Evolutionary conservation across 2,113 vertebrate genomes (phyloP), one percentile per base, ranked within the genome.

Genomic region (Emberiza fucata): DNA sequence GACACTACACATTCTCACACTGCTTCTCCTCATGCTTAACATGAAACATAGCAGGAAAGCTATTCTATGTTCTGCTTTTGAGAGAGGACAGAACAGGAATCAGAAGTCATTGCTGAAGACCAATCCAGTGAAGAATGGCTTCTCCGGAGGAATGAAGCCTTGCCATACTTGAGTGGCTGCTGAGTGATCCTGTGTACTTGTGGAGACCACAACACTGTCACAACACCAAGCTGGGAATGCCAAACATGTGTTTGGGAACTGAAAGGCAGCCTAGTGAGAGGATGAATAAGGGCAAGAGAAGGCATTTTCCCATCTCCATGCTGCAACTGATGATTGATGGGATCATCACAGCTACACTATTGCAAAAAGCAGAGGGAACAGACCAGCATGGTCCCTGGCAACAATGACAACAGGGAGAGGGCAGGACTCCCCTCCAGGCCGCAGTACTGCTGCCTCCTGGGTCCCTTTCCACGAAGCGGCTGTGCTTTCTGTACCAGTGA

Each of bases 401-500:
- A 13, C 0, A 2, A 28, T 14, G 61, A 14, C 14, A 70, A 23
- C 29, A 61, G 19, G 24, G 22, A 61, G 61, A 75, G 13, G 19
- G 17, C 17, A 40, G 39, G 27, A 10, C 2, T 71, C 6, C 7
- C 8, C n/a, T 78, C 9, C 50, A 23, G 18, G 14, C n/a, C 21
- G 16, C 42, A 47, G 31, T 8, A 35, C 5, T 1, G 6, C 33
- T 1, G 12, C 5, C 22, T 50, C 21, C 33, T 27, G 9, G 1
- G 33, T 47, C 2, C 8, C 16, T 25, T 76, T 48, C 69, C 9
- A 2, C 0, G 1, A 24, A 12, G 5, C 28, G 31, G 28, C 37
- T 2, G 1, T 23, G 27, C 69, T 48, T 50, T 22, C 23, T 2
- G 1, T 0, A 0, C 4, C 44, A 45, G 8, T 0, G 12, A 40